Percentiles rank a stretch among this genome's conserved stretches.
These are phyloP conservation scores for Bucco capensis DNA, from an alignment of 2,113 vertebrate species.

Conservation along the genomic window DNA sequence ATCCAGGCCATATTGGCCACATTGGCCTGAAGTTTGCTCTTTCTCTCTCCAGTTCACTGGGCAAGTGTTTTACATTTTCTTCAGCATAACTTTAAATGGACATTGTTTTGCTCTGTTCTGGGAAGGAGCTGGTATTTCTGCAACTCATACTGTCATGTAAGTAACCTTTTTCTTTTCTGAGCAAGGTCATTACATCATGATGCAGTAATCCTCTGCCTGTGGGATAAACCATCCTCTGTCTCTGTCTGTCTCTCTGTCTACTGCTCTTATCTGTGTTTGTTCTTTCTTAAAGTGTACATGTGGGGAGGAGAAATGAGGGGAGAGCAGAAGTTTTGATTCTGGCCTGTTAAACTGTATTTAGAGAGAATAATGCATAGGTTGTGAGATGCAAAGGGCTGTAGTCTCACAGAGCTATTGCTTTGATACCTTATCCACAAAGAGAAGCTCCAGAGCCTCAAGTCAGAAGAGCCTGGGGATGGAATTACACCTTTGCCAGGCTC, in stretches of 20 bases:
- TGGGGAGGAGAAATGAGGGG: not conserved
- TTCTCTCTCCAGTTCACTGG: not conserved
- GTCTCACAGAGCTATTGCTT: slow-evolving; percentile 43
- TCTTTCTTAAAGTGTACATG: not conserved
- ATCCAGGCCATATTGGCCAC: not conserved
- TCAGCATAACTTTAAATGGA: slow-evolving; percentile 1
- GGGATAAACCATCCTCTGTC: slow-evolving; percentile 13
- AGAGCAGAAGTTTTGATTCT: slow-evolving; percentile 10
- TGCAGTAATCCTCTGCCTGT: slow-evolving; percentile 28
- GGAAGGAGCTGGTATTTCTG: not conserved
- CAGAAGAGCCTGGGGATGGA: slow-evolving; percentile 67
- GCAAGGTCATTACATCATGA: slow-evolving; percentile 42
- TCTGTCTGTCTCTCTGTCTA: not conserved
- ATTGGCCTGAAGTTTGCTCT: not conserved
- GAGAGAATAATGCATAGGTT: slow-evolving; percentile 29
- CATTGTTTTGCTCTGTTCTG: not conserved
- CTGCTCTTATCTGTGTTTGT: not conserved
- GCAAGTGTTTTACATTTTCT: not conserved
- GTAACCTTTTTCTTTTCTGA: slow-evolving; percentile 36
- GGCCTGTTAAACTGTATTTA: not conserved
- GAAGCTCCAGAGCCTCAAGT: slow-evolving; percentile 45
- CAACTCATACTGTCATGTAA: slow-evolving; percentile 1
- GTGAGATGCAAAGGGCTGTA: slow-evolving; percentile 26
- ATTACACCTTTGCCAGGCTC: slow-evolving; percentile 70
- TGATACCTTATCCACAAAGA: slow-evolving; percentile 65